Base-by-base conservation (phyloP, 2,797 vertebrate species). In the Macroramphosus scolopax region DNA sequence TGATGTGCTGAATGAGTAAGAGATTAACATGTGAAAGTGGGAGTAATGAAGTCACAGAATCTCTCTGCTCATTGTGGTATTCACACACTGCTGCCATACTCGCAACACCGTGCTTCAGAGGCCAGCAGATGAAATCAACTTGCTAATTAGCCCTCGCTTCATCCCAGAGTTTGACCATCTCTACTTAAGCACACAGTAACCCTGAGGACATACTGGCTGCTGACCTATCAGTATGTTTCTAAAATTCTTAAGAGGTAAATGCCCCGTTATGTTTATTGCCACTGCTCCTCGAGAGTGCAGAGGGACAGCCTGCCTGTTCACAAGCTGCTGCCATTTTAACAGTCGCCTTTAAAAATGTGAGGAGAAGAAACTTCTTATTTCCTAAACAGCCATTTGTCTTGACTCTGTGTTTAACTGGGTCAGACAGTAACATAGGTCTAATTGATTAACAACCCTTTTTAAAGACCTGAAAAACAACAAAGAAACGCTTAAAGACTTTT, bases 61-160 rank as follows among this genome's bases (percentile, higher is more conserved):
- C 62, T 88, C 72, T 76, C 77, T 75, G 33, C 61, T 64, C 47
- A 41, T 70, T 79, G 85, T 75, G 84, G 77, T 76, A 69, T 84
- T 89, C 81, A 77, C 75, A 57, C 79, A 20, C 17, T 51, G 25
- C 48, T 68, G 78, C 81, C 66, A 91, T 80, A 89, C 57, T 79
- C 80, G 44, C 44, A 66, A 75, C 72, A 10, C 31, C 62, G 57
- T 83, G 72, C 76, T 83, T 86, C 80, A 69, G 82, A 71, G 62
- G 72, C 63, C 69, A 41, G 61, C 42, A 64, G 55, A 74, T 61
- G 55, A 85, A 70, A 82, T 72, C 51, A 34, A 61, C 45, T 60
- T 67, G 84, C 68, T 88, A 70, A 90, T 89, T 81, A 69, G 40
- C 58, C 78, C 41, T 39, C 32, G 41, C 56, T 57, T 32, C 57